phyloP scores from a whole-genome alignment of 2,797 vertebrate genomes.

The Esox lucius region DNA sequence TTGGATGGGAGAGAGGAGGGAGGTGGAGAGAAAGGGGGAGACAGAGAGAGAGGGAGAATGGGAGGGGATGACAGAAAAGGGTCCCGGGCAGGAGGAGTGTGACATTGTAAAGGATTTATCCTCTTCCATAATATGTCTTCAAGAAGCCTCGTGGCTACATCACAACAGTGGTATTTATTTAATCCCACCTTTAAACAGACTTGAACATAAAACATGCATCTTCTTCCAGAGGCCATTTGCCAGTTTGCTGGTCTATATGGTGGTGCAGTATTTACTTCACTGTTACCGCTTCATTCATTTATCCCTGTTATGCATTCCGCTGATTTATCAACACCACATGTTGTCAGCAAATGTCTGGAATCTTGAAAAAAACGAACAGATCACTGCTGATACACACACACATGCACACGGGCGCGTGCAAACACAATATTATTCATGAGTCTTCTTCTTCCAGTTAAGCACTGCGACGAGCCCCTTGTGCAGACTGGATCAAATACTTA shows the following conservation, averaged over 20 bases:
- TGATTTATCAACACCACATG: constrained; percentile 51
- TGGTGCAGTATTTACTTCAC: constrained; percentile 54
- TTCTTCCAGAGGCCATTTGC: not conserved
- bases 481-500: constrained; percentile 60
- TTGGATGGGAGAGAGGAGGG: not conserved
- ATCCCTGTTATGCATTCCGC: constrained; percentile 35
- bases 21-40: not conserved
- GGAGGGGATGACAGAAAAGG: not conserved
- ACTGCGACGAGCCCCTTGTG: constrained; percentile 49
- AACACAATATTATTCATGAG: constrained; percentile 57
- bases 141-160: not conserved
- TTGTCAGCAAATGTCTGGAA: constrained; percentile 28
- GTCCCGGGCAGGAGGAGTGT: not conserved
- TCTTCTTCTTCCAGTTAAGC: constrained; percentile 53
- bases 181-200: constrained; percentile 3
- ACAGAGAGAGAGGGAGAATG: not conserved
- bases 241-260: constrained; percentile 4
- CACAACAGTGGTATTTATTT: not conserved
- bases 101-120: not conserved
- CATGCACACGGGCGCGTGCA: too few species aligned
- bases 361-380: constrained; percentile 36
- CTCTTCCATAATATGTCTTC: not conserved
- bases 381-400: constrained; percentile 31
- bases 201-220: not conserved
- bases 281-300: constrained; percentile 56